Evolutionary conservation across 2,113 vertebrate genomes (phyloP), one percentile per base, ranked within the genome.

Genomic region (Nerophis ophidion): DNA sequence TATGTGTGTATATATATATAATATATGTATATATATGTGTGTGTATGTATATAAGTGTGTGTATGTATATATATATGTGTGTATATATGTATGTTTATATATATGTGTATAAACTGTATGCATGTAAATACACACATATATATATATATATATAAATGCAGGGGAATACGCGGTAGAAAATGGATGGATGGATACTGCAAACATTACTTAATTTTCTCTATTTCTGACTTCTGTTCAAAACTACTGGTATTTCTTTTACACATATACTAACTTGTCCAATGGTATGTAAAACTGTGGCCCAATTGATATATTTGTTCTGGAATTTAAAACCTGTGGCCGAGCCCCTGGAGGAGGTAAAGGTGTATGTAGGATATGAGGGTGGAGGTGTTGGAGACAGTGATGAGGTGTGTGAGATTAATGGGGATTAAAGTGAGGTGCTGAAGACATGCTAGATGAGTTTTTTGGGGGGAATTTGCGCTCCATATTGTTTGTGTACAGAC

Each of bases 381-480:
- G 13, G 75, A 85, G 68, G 79, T 80, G 81, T 60, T 65, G 4
- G 61, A 71, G 72, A 62, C 66, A 38, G 67, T 82, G 84, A 87
- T 84, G 81, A 85, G 81, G 86, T 86, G 83, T 77, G 77, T 46
- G 82, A 71, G 81, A 88, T 73, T 72, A 76, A 83, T 77, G 79
- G 53, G 44, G 52, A 74, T 52, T 15, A 45, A 63, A 59, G 53
- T 53, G 74, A 77, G 76, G 81, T 81, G 80, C 60, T 19, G 68
- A 66, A 44, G 75, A 84, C 70, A 79, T 61, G 61, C 36, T 34
- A 12, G 76, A 59, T 50, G 48, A 42, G 66, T 56, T 53, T 42
- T 40, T 42, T 16, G 60, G 60, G 55, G 26, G 26, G n/a, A n/a
- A 68, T 62, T 65, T 68, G 48, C 54, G 35, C 47, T 9, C 16